Evolutionary conservation across 2,888 invertebrate species (phyloP).

Genomic region (Bugulina stolonifera): DNA sequence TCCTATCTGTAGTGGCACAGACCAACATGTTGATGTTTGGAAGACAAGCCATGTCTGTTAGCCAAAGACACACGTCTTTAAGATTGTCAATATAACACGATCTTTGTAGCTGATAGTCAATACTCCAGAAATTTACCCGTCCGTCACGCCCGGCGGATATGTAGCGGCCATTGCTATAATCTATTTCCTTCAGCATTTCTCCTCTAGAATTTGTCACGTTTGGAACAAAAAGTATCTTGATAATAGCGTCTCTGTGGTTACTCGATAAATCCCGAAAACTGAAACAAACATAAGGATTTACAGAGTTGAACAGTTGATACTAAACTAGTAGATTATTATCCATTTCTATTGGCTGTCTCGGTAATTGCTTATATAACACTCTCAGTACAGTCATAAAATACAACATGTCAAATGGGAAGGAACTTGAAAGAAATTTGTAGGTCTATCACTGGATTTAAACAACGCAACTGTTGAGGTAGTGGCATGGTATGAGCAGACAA

Average conservation of each 20-base stretch:
- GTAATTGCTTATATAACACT: too few species aligned
- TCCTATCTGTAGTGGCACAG: slow-evolving; percentile 70
- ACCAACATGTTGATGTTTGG: slow-evolving; percentile 73
- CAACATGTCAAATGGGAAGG: too few species aligned
- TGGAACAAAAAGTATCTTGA: slow-evolving; percentile 49
- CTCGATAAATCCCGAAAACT: slow-evolving; percentile 59
- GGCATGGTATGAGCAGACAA: too few species aligned
- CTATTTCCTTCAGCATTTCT: slow-evolving; percentile 50
- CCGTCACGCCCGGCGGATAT: slow-evolving; percentile 73
- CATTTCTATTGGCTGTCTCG: too few species aligned
- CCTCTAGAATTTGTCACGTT: slow-evolving; percentile 32
- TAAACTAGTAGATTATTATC: too few species aligned
- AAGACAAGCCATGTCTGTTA: slow-evolving; percentile 68
- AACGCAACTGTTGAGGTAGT: too few species aligned
- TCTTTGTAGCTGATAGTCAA: slow-evolving; percentile 60
- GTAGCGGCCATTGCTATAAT: slow-evolving; percentile 65
- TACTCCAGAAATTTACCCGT: slow-evolving; percentile 70
- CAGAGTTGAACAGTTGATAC: too few species aligned
- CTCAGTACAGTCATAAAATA: too few species aligned
- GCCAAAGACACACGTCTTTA: slow-evolving; percentile 60
- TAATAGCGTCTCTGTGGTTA: slow-evolving; percentile 63
- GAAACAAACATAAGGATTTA: not conserved
- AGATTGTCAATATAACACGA: slow-evolving; percentile 33
- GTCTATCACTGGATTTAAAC: too few species aligned
- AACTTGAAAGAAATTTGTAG: too few species aligned